Conservation (phyloP, 2,113 vertebrate genomes). For the Aptenodytes forsteri region DNA sequence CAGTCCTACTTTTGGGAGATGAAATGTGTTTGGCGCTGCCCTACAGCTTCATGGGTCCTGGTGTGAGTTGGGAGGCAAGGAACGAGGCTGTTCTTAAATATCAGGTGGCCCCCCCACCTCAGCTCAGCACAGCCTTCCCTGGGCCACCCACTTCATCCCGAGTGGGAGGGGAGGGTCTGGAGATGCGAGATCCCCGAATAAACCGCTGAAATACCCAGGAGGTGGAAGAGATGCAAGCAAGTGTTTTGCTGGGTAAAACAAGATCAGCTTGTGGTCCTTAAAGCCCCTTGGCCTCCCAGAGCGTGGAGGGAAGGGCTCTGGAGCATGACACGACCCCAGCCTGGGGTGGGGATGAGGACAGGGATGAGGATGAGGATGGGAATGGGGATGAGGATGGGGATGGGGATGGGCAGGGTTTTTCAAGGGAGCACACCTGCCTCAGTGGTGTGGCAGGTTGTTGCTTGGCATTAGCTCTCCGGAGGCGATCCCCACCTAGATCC, state of each 20-base stretch:
- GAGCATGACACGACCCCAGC: not conserved
- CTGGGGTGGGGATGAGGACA: not conserved
- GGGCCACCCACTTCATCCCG: not conserved
- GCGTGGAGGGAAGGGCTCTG: not conserved
- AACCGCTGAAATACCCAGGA: not conserved
- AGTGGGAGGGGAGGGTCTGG: not conserved
- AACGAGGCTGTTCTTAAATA: not conserved
- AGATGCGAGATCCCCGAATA: not conserved
- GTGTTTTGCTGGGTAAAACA: not conserved
- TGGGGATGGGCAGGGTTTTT: not conserved
- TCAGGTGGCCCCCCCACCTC: not conserved
- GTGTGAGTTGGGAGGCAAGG: not conserved
- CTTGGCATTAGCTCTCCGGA: not conserved
- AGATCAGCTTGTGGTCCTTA: not conserved
- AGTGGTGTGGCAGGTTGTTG: rapidly evolving
- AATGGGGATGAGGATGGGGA: not conserved
- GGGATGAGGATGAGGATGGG: not conserved
- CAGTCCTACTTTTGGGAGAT: not conserved
- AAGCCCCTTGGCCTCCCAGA: rapidly evolving
- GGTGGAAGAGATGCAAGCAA: not conserved
- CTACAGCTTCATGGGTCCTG: not conserved
- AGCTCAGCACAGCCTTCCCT: not conserved
- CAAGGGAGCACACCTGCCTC: not conserved
- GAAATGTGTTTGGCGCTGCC: not conserved
- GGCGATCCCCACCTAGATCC: not conserved